phyloP scores from a whole-genome alignment of 1,140 invertebrate genomes.

The Drosophila erecta region DNA sequence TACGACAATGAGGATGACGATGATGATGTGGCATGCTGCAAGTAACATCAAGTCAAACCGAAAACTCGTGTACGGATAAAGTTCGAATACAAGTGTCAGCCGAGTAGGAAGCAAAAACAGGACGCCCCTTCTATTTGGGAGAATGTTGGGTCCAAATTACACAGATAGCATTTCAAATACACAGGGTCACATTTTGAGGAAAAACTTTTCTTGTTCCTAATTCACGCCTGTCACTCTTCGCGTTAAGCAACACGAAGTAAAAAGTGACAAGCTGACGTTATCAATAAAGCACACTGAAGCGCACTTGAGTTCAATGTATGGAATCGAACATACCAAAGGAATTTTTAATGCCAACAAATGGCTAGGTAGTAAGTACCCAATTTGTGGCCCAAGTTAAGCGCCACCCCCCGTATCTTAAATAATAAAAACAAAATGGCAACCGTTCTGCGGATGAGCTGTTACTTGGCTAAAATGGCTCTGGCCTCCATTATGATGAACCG shows the following conservation, averaged over 20 bases:
- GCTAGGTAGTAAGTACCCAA: neutral
- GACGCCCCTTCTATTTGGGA: neutral
- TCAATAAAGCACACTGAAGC: conserved; percentile 34
- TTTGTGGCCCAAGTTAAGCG: neutral
- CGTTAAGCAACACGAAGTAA: conserved; percentile 4
- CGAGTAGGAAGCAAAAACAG: neutral
- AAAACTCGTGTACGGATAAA: conserved; percentile 3
- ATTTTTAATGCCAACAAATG: neutral
- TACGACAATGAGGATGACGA: neutral
- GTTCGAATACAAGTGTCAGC: conserved; percentile 25
- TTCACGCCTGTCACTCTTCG: conserved; percentile 27
- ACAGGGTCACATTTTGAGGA: neutral
- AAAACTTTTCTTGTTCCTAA: conserved; percentile 14
- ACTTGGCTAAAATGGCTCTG: neutral
- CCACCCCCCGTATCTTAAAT: neutral
- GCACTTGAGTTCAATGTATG: conserved; percentile 38
- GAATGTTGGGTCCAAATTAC: neutral
- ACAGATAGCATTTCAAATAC: neutral
- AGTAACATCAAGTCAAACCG: neutral
- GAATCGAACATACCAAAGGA: neutral
- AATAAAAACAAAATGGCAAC: neutral
- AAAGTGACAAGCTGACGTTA: conserved; percentile 43
- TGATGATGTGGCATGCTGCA: conserved; percentile 14
- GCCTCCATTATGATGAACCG: neutral
- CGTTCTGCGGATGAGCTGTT: neutral